Conservation (phyloP, 2,797 vertebrate species). For the Austrolebias charrua region DNA sequence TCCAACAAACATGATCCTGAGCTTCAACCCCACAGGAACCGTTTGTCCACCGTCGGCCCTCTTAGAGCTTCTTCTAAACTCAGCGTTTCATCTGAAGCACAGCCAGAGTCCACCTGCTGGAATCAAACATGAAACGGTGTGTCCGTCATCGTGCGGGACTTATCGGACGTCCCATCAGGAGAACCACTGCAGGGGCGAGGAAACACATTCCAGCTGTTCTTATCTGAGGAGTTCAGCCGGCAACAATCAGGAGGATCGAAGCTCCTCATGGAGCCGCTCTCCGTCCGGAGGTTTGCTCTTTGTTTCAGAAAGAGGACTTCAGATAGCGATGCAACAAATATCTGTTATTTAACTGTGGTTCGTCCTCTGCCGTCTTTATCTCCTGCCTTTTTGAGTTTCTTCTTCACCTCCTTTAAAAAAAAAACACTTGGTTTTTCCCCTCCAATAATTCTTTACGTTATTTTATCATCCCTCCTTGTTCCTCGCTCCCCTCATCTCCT, state of each 20-base stretch:
- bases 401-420: neutral
- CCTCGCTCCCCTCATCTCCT: neutral
- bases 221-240: neutral
- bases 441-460: neutral
- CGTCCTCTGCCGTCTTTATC: neutral
- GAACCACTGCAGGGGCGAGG: neutral
- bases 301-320: constrained; percentile 13
- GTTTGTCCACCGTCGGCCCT: neutral
- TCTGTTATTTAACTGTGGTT: constrained; percentile 7
- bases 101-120: neutral
- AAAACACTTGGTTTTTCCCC: neutral
- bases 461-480: neutral
- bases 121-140: no score
- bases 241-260: constrained; percentile 5
- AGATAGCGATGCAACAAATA: constrained; percentile 4
- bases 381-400: neutral
- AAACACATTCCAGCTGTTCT: neutral
- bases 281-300: neutral
- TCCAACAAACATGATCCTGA: neutral
- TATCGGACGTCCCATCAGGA: no score
- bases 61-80: neutral
- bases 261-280: neutral
- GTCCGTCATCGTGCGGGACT: no score
- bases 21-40: neutral
- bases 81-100: neutral